Evolutionary conservation across 2,888 invertebrate species (phyloP), one percentile per base, ranked within the genome.

Genomic region (Drosophila longiperda): DNA sequence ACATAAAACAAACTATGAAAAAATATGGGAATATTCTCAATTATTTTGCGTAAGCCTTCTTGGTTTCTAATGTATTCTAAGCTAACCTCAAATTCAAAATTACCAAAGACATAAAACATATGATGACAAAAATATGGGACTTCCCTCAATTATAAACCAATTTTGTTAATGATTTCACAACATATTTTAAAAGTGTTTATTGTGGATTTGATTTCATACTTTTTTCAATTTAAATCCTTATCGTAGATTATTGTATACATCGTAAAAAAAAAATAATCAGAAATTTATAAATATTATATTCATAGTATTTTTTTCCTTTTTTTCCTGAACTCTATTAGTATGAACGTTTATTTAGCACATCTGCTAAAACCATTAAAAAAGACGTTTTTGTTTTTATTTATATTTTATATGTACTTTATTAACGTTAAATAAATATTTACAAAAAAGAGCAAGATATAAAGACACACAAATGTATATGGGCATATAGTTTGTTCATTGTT

Each of bases 371-470:
- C 58, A 49, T 20, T 57, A 4, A 17, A 54, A 59, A 15, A 38
- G 4, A 0, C 11, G 5, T 53, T 55, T 73, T 72, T 55, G 40
- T 66, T 75, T 45, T 67, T 79, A 66, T 81, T 78, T 76, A 82
- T 81, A 89, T 45, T 78, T 81, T 79, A 83, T 85, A 83, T 80
- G 76, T 88, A 89, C 66, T 87, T 87, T 89, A 87, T 89, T 87
- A 83, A 88, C 75, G 66, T 86, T 89, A 84, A 88, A 90, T 91
- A 90, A 90, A 90, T 90, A 90, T 90, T 90, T 90, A 90, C 90
- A 90, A 88, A 88, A 84, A 82, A 84, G 83, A 86, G 87, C 73
- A 86, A 81, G 77, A 79, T 70, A 81, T 70, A 71, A 52, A 68
- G 58, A 66, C 65, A 73, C 36, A 73, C 34, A 58, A 32, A 54